Percentiles rank a stretch among this genome's conserved stretches.
Conservation (phyloP, 2,113 vertebrate species). For the Dasyprocta punctata region DNA sequence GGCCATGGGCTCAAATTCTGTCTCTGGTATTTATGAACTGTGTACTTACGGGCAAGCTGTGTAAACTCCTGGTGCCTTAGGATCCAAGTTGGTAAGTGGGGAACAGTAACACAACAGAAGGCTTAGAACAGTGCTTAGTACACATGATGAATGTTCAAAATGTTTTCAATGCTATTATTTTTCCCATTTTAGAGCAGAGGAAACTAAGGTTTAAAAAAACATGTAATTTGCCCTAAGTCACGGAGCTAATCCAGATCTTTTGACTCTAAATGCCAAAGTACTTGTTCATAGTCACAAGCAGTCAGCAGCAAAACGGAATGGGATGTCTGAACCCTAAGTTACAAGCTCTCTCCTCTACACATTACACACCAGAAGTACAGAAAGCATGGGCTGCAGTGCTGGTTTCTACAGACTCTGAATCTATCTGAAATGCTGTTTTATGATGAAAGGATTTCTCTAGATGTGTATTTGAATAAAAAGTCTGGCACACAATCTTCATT, state of each 20-base stretch:
- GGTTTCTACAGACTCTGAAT: neutral
- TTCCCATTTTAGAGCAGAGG: neutral
- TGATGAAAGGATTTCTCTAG: neutral
- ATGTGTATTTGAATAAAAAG: neutral
- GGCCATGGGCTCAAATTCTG: neutral
- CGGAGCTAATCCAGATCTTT: slow-evolving; percentile 3
- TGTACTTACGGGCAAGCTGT: neutral
- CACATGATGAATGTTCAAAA: neutral
- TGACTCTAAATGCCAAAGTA: neutral
- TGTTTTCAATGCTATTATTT: neutral
- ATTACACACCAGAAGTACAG: neutral
- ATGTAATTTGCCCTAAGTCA: neutral
- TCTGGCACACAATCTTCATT: neutral
- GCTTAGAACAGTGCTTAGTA: neutral
- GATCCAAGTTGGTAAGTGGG: neutral
- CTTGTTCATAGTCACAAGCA: neutral
- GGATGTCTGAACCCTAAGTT: neutral
- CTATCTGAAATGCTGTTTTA: neutral
- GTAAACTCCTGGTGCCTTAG: neutral
- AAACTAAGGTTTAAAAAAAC: neutral
- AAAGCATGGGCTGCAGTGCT: neutral
- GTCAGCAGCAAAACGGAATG: neutral
- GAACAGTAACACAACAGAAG: neutral
- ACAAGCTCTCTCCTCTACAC: neutral
- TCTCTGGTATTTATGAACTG: neutral